phyloP scores from a whole-genome alignment of 2,797 vertebrate genomes.

The Pterois miles region DNA sequence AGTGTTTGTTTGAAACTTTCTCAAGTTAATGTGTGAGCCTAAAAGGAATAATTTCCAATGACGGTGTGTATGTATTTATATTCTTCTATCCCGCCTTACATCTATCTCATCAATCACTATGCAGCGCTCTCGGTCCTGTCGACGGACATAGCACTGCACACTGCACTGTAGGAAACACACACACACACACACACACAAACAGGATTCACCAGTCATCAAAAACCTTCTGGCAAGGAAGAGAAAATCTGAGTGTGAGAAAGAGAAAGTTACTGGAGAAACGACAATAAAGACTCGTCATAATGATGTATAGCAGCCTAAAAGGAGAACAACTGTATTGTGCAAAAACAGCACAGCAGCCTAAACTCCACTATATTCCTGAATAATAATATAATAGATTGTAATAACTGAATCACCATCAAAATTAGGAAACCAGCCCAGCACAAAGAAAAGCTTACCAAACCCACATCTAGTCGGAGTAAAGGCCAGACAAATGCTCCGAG shows the following conservation, averaged over 20 bases:
- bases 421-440: background rate
- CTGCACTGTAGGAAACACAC: background rate
- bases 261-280: slow-evolving; percentile 21
- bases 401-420: background rate
- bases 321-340: background rate
- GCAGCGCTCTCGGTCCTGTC: background rate
- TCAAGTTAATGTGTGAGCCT: background rate
- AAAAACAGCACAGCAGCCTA: background rate
- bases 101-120: background rate
- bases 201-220: slow-evolving; percentile 35
- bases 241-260: slow-evolving; percentile 13
- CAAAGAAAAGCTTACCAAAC: background rate
- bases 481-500: slow-evolving; percentile 6
- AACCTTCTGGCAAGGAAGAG: slow-evolving; percentile 9
- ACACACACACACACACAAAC: background rate
- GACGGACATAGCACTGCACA: background rate
- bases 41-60: too few species aligned
- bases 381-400: background rate
- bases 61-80: too few species aligned
- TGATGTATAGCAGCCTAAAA: slow-evolving; percentile 26
- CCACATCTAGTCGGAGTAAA: background rate
- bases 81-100: background rate
- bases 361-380: background rate
- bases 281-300: slow-evolving; percentile 16
- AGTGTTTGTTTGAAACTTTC: background rate